Evolutionary conservation across 2,888 invertebrate genomes (phyloP).

Genomic region (Tenodera sinensis): DNA sequence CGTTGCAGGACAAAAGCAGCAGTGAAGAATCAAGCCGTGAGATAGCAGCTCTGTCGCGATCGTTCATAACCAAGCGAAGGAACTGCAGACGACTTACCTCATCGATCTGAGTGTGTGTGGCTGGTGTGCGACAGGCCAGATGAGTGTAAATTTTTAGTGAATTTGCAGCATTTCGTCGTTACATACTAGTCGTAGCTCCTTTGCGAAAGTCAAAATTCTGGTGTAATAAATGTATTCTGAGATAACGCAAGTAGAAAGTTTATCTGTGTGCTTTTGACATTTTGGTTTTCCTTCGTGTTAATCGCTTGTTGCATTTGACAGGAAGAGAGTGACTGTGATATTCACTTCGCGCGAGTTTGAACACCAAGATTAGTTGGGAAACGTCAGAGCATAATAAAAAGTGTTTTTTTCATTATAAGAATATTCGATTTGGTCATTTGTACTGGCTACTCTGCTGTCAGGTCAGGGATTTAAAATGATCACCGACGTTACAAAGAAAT

Average conservation of each 20-base stretch:
- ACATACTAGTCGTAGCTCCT: not conserved
- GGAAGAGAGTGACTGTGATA: not conserved
- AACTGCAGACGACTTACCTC: conserved; percentile 8
- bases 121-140: not conserved
- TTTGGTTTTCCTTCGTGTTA: not conserved
- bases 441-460: too few species aligned
- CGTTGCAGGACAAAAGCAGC: not conserved
- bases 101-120: conserved; percentile 19
- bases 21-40: not conserved
- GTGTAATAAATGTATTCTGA: not conserved
- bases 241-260: not conserved
- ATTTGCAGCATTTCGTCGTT: not conserved
- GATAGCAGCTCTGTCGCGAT: conserved; percentile 2
- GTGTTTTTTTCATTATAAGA: too few species aligned
- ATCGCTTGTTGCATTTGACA: not conserved
- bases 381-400: too few species aligned
- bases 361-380: too few species aligned
- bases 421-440: not conserved
- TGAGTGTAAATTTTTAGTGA: not conserved
- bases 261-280: not conserved
- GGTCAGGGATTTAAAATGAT: not conserved
- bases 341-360: not conserved
- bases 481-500: not conserved
- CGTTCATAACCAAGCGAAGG: conserved; percentile 15
- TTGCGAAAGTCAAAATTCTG: not conserved